These are phyloP conservation scores for Vultur gryphus DNA, from an alignment of 2,797 vertebrate genomes.

Conservation along the genomic window DNA sequence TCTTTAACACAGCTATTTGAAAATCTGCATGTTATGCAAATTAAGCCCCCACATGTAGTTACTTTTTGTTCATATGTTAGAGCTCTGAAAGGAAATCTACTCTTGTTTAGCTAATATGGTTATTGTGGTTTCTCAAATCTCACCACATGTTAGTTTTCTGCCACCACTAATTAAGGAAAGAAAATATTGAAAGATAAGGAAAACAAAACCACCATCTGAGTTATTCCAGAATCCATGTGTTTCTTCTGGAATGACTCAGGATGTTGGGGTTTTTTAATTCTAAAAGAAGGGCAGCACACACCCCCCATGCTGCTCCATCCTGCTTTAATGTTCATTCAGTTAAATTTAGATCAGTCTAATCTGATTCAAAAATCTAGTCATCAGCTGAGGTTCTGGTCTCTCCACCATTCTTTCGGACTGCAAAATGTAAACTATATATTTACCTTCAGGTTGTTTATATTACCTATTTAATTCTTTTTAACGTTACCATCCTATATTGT, in stretches of 20 bases:
- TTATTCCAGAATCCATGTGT: neutral
- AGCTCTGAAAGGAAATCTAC: constrained; percentile 24
- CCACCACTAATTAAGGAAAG: constrained; percentile 21
- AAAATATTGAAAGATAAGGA: neutral
- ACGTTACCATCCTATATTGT: neutral
- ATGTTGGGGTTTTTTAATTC: neutral
- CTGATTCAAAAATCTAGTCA: neutral
- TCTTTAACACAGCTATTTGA: neutral
- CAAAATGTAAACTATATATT: neutral
- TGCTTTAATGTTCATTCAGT: neutral
- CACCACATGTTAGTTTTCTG: constrained; percentile 14
- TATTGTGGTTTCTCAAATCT: constrained; percentile 48
- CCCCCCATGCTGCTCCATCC: neutral
- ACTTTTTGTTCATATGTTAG: neutral
- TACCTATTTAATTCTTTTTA: neutral
- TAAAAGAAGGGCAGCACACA: neutral
- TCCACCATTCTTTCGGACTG: neutral
- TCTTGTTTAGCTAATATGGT: neutral
- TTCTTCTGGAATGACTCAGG: neutral
- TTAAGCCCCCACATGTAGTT: neutral
- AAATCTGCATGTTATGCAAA: neutral
- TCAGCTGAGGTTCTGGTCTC: neutral
- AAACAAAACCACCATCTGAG: neutral
- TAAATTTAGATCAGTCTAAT: neutral
- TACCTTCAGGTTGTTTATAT: neutral